These are phyloP conservation scores for Goniozus legneri DNA, from an alignment of 1,140 invertebrate genomes.

Conservation along the genomic window DNA sequence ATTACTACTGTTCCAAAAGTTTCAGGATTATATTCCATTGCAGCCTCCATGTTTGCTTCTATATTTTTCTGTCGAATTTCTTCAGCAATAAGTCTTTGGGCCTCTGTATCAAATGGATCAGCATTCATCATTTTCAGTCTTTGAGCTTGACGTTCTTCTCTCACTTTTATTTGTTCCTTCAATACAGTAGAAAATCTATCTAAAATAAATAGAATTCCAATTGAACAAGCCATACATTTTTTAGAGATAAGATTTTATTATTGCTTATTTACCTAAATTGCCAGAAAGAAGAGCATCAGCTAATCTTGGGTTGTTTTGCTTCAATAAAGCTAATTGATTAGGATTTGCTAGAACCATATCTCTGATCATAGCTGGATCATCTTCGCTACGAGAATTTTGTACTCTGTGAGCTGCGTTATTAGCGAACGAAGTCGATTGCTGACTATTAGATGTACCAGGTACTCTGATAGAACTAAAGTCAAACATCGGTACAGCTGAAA, in stretches of 20 bases:
- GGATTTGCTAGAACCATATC: conserved; percentile 91
- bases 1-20: conserved; percentile 96
- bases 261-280: conserved; percentile 61
- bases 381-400: conserved; percentile 59
- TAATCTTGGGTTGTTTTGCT: conserved; percentile 90
- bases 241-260: not conserved
- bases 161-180: conserved; percentile 73
- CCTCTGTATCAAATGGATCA: conserved; percentile 93
- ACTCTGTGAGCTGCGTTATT: conserved; percentile 28
- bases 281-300: conserved; percentile 87
- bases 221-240: not conserved
- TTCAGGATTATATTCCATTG: conserved; percentile 97
- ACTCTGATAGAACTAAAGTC: conserved; percentile 86
- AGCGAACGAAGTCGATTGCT: conserved; percentile 19
- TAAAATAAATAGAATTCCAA: conserved; percentile 37
- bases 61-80: conserved; percentile 95
- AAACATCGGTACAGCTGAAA: conserved; percentile 59
- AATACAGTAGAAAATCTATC: conserved; percentile 82
- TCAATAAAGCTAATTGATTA: conserved; percentile 83
- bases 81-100: conserved; percentile 90
- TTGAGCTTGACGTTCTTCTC: conserved; percentile 77
- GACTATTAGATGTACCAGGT: conserved; percentile 55
- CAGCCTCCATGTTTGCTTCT: conserved; percentile 97
- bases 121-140: conserved; percentile 84
- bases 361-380: conserved; percentile 84